phyloP scores from a whole-genome alignment of 2,797 vertebrate genomes.

The Furcifer pardalis region DNA sequence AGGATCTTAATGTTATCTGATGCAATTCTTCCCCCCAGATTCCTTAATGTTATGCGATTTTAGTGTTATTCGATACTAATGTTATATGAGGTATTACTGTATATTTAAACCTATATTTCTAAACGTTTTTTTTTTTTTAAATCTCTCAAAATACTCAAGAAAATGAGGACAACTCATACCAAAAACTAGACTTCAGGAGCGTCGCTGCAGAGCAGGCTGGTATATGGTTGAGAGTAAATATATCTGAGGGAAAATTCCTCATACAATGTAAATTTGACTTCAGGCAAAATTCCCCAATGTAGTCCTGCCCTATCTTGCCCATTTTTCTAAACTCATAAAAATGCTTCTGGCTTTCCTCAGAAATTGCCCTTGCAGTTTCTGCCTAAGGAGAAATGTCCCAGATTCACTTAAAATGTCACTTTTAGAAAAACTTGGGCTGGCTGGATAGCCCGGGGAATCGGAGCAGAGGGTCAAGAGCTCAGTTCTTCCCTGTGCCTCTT shows the following conservation, averaged over 20 bases:
- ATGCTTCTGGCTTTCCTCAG: no score
- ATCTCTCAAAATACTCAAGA: neutral
- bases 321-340: neutral
- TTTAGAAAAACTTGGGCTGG: no score
- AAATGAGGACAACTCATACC: no score
- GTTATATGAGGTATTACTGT: no score
- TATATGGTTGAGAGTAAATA: neutral
- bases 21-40: no score
- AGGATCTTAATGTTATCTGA: no score
- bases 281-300: neutral
- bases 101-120: neutral
- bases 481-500: no score
- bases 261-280: neutral
- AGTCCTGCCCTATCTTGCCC: neutral
- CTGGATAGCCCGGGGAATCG: no score
- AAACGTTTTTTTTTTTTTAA: neutral
- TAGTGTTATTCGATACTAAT: no score
- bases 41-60: no score
- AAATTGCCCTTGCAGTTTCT: neutral
- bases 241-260: neutral
- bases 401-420: neutral
- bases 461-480: no score
- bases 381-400: neutral
- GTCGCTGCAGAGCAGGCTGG: neutral
- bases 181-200: no score